Percentiles rank a stretch among this genome's conserved stretches.
Evolutionary conservation across 1,140 invertebrate genomes (phyloP).

Genomic region (Streblospio benedicti): DNA sequence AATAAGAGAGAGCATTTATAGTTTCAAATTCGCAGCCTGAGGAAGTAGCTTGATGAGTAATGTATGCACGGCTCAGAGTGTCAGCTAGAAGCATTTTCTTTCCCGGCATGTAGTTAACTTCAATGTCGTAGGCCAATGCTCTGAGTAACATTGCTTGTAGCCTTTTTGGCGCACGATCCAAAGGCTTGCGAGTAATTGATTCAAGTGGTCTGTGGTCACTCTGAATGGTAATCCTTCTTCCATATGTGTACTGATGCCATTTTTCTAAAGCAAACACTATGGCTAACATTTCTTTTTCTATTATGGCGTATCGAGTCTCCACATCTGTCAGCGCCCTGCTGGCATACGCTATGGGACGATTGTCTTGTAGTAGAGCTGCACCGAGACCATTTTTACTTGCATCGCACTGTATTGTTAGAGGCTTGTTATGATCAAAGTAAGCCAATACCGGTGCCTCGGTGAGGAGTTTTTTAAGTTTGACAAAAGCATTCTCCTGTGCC

Average conservation of each 20-base stretch:
- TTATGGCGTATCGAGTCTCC: slow-evolving; percentile 48
- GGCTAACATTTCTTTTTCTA: slow-evolving; percentile 49
- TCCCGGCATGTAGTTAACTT: slow-evolving; percentile 36
- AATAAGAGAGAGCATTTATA: background rate
- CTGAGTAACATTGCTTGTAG: slow-evolving; percentile 46
- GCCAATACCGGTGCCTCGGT: slow-evolving; percentile 21
- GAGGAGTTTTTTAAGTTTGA: slow-evolving; percentile 21
- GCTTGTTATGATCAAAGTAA: slow-evolving; percentile 24
- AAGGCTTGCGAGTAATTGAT: slow-evolving; percentile 41
- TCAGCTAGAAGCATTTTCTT: slow-evolving; percentile 45
- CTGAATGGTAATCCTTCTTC: slow-evolving; percentile 21
- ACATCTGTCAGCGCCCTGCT: slow-evolving; percentile 41
- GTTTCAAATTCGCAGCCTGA: background rate
- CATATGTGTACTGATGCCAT: slow-evolving; percentile 45
- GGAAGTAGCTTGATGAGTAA: background rate
- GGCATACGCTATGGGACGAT: slow-evolving; percentile 45
- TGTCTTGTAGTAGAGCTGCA: slow-evolving; percentile 44
- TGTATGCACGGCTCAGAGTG: slow-evolving; percentile 16
- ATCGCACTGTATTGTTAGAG: slow-evolving; percentile 25
- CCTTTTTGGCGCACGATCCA: slow-evolving; percentile 38
- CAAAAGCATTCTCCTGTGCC: slow-evolving; percentile 17
- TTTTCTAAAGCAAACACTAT: slow-evolving; percentile 46
- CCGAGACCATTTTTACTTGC: slow-evolving; percentile 37
- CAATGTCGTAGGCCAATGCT: slow-evolving; percentile 44
- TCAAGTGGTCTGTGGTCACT: slow-evolving; percentile 43